Evolutionary conservation across 2,797 vertebrate genomes (phyloP).

Genomic region (Caiman crocodilus): DNA sequence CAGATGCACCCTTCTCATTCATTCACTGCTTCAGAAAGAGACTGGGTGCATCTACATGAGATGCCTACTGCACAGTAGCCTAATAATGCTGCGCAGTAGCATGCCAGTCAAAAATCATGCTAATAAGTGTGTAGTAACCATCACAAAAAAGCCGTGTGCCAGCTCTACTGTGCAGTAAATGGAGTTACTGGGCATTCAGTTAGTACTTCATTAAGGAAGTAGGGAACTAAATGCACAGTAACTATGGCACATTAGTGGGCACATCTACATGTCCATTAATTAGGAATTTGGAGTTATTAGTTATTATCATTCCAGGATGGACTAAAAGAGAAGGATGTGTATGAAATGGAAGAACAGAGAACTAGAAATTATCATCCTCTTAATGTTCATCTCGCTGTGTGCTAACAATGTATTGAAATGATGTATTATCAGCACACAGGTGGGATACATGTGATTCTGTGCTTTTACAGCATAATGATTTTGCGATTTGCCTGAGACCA

Average conservation of each 20-base stretch:
- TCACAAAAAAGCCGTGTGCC: too few species aligned
- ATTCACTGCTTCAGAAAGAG: not conserved
- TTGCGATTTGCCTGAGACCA: not conserved
- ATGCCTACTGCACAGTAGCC: too few species aligned
- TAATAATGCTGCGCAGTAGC: too few species aligned
- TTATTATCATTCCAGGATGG: not conserved
- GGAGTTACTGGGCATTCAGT: too few species aligned
- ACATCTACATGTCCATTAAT: too few species aligned
- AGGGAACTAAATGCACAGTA: too few species aligned
- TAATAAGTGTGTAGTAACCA: too few species aligned
- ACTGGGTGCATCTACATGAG: too few species aligned
- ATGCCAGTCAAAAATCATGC: too few species aligned
- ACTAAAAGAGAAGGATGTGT: not conserved
- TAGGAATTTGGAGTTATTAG: not conserved
- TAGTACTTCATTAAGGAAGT: too few species aligned
- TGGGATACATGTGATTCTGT: not conserved
- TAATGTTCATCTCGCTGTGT: not conserved
- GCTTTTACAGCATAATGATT: not conserved
- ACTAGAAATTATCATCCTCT: not conserved
- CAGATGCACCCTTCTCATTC: not conserved
- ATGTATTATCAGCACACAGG: accelerated
- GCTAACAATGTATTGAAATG: not conserved
- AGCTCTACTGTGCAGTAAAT: too few species aligned
- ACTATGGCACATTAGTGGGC: too few species aligned
- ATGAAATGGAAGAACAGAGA: not conserved